Evolutionary conservation across 2,113 vertebrate genomes (phyloP).

Genomic region (Periophthalmodon schlosseri): DNA sequence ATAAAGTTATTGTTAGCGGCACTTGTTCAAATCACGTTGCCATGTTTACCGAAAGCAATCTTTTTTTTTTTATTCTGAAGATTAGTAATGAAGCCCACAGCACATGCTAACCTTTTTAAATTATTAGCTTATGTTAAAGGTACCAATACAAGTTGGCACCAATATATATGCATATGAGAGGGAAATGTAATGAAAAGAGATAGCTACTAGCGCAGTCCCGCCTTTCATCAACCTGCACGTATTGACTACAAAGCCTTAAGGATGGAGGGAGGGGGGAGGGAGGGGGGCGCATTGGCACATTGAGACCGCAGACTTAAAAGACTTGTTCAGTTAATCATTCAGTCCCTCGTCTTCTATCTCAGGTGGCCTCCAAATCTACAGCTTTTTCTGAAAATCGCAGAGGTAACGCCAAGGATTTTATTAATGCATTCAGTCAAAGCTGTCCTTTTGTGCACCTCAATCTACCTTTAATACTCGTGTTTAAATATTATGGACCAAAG

Average conservation of each 20-base stretch:
- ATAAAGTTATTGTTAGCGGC: conserved; percentile 3
- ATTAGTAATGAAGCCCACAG: conserved; percentile 18
- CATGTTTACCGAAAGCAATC: not conserved
- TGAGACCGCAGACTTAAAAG: conserved; percentile 36
- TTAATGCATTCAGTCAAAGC: conserved; percentile 31
- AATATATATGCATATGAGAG: conserved; percentile 62
- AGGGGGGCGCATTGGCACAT: conserved; percentile 36
- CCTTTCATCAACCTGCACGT: conserved; percentile 29
- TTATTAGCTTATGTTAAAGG: conserved; percentile 30
- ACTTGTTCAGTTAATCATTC: conserved; percentile 50
- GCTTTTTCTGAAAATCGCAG: conserved; percentile 31
- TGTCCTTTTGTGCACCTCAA: conserved; percentile 7
- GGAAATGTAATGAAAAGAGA: conserved; percentile 55
- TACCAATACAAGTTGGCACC: conserved; percentile 31
- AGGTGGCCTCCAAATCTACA: conserved; percentile 19
- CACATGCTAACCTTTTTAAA: conserved; percentile 23
- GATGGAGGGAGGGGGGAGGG: conserved; percentile 32
- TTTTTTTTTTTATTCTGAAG: conserved; percentile 11
- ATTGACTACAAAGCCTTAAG: conserved; percentile 48
- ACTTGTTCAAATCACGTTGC: conserved; percentile 5
- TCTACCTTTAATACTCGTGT: not conserved
- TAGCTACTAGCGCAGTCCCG: conserved; percentile 46
- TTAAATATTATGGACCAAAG: conserved; percentile 1
- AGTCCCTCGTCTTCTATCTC: conserved; percentile 34
- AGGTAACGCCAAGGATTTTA: conserved; percentile 19